Base-by-base conservation (phyloP, 37 sponge, comb jelly and placozoan genomes). In the Petrosia ficiformis region DNA sequence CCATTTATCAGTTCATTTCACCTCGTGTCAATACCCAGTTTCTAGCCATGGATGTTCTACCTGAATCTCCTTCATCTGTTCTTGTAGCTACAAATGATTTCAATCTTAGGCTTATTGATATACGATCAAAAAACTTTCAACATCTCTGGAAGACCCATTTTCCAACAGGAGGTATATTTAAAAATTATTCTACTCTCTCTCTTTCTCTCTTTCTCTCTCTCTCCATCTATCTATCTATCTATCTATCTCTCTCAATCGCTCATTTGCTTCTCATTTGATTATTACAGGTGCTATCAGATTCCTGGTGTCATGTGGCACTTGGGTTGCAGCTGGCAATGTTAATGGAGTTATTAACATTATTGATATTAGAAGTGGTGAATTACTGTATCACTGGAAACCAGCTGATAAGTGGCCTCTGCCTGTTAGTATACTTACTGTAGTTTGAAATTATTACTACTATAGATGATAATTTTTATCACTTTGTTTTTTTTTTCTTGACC, bases 291-390 rank as follows among this genome's bases (percentile, higher is more conserved):
- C 42, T 26, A 69, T 83, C 33, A 61, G 73, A 29, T 73, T 39
- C 19, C 72, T 91, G 63, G 68, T 80, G 4, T 65, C 72, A 59
- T 73, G 73, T 40, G 75, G 83, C 40, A 76, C 74, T 30, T 86
- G 87, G 87, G 26, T 91, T 24, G 83, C 77, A 0, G 79, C 78
- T 29, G 88, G 88, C 34, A 88, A 59, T 43, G 37, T 64, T 68
- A 77, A 66, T 73, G 92, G 84, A 19, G 5, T 64, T 25, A 59
- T 91, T 39, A 68, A 72, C 68, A 83, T 77, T 14, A 57, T 86
- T 30, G 87, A 91, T 68, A 26, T 84, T 0, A 59, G 87, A 2
- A 91, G 66, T 39, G 92, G 92, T 2, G 92, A 86, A 32, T 42
- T 86, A 16, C 67, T 86, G 25, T 36, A 41, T 26, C 29, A 22